Evolutionary conservation across 2,113 vertebrate genomes (phyloP).

Genomic region (Ochotona curzoniae): DNA sequence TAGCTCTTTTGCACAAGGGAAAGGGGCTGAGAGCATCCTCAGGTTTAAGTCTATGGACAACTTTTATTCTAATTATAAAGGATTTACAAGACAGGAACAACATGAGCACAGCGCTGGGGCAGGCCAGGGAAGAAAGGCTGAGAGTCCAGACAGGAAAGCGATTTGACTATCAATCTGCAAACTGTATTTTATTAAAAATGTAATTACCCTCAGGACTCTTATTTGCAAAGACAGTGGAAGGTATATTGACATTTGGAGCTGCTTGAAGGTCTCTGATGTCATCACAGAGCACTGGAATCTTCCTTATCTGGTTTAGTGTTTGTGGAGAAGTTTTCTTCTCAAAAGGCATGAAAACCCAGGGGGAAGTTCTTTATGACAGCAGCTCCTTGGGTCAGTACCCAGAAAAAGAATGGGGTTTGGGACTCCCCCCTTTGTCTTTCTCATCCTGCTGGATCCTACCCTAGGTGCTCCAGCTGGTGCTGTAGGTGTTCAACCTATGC

Average conservation of each 20-base stretch:
- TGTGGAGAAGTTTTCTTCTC: conserved; percentile 21
- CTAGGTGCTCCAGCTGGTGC: accelerated
- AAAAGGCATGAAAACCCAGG: neutral
- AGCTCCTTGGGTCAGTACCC: neutral
- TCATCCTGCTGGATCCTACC: neutral
- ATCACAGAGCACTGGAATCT: conserved; percentile 12
- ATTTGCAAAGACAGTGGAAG: conserved; percentile 42
- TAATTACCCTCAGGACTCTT: conserved; percentile 57
- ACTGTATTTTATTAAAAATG: conserved; percentile 70
- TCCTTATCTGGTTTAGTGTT: neutral
- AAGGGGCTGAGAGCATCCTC: conserved; percentile 59
- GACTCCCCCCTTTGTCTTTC: neutral
- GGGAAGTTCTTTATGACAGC: neutral
- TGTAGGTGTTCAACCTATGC: no score
- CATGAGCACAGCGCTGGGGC: neutral
- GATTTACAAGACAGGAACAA: conserved; percentile 15
- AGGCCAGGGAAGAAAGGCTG: neutral
- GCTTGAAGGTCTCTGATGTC: conserved; percentile 32
- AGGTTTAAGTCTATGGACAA: conserved; percentile 66
- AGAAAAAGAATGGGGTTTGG: neutral
- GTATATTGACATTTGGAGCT: conserved; percentile 63
- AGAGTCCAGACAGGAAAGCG: neutral
- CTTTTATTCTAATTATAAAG: conserved; percentile 60
- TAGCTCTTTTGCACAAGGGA: conserved; percentile 73
- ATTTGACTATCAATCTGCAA: conserved; percentile 67